phyloP scores from a whole-genome alignment of 2,113 vertebrate genomes.

The Paramormyrops kingsleyae region DNA sequence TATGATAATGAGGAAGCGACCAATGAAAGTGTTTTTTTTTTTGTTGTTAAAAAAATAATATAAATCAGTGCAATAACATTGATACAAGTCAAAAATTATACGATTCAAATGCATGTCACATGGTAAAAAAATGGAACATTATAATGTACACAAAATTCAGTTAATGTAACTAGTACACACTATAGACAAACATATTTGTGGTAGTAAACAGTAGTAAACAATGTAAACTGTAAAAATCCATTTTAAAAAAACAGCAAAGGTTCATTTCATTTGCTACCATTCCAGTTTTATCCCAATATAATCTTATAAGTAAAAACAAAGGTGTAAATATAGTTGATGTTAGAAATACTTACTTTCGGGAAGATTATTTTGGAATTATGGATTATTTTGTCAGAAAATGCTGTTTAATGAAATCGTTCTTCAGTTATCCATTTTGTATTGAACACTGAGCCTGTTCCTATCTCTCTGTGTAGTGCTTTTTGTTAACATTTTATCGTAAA shows the following conservation, averaged over 20 bases:
- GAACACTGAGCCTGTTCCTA: not conserved
- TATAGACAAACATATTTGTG: not conserved
- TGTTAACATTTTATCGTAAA: not conserved
- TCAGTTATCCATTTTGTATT: not conserved
- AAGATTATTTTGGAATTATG: not conserved
- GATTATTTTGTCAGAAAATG: not conserved
- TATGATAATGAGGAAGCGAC: not conserved
- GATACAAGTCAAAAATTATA: constrained; percentile 17
- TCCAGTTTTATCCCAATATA: not conserved
- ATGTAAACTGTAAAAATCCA: not conserved
- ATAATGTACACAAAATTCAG: not conserved
- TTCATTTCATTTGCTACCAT: not conserved
- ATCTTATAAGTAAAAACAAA: not conserved
- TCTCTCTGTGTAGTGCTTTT: not conserved
- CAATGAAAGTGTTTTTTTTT: not conserved
- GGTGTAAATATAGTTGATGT: not conserved
- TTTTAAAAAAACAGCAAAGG: not conserved
- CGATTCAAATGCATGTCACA: not conserved
- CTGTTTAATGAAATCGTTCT: not conserved
- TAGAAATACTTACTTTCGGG: not conserved
- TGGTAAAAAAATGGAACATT: not conserved
- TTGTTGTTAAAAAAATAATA: constrained; percentile 22
- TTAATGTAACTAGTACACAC: not conserved
- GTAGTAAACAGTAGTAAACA: not conserved
- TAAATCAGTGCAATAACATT: constrained; percentile 24